Conservation (phyloP, 2,113 vertebrate species). For the Electrona antarctica region DNA sequence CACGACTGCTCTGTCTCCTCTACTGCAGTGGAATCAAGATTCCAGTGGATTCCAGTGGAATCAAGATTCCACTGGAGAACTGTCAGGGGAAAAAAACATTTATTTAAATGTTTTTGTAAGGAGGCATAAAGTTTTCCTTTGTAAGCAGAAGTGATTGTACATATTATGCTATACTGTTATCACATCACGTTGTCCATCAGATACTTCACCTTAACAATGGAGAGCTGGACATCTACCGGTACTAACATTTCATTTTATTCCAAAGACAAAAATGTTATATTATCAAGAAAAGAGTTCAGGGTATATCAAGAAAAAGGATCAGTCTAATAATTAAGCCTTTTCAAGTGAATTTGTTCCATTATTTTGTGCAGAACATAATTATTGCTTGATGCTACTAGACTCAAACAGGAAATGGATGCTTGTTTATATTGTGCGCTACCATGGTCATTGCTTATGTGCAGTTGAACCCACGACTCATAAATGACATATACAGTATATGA, state of each 20-base stretch:
- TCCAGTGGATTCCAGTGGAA: too few relatives aligned
- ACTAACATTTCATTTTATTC: conserved; percentile 6
- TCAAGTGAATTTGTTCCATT: conserved; percentile 18
- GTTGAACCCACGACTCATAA: too few relatives aligned
- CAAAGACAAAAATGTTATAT: conserved; percentile 12
- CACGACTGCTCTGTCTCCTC: conserved; percentile 39
- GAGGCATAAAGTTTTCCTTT: conserved; percentile 62
- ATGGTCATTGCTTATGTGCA: too few relatives aligned
- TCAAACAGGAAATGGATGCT: too few relatives aligned
- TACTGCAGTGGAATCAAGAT: conserved; percentile 48
- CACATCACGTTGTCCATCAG: conserved; percentile 37
- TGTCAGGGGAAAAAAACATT: conserved; percentile 64
- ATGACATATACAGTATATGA: too few relatives aligned
- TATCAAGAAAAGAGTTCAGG: conserved; percentile 5
- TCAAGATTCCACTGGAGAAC: conserved; percentile 56
- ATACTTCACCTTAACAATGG: conserved; percentile 8
- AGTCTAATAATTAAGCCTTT: conserved; percentile 22
- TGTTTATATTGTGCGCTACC: too few relatives aligned
- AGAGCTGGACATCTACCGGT: conserved; percentile 11
- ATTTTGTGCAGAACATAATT: too few relatives aligned
- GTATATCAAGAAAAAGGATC: conserved; percentile 13
- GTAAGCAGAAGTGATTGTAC: conserved; percentile 50
- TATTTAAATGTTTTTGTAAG: conserved; percentile 65
- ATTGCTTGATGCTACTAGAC: too few relatives aligned
- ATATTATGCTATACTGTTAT: conserved; percentile 54